Evolutionary conservation across 2,888 invertebrate species (phyloP).

Genomic region (Poecilus cupreus): DNA sequence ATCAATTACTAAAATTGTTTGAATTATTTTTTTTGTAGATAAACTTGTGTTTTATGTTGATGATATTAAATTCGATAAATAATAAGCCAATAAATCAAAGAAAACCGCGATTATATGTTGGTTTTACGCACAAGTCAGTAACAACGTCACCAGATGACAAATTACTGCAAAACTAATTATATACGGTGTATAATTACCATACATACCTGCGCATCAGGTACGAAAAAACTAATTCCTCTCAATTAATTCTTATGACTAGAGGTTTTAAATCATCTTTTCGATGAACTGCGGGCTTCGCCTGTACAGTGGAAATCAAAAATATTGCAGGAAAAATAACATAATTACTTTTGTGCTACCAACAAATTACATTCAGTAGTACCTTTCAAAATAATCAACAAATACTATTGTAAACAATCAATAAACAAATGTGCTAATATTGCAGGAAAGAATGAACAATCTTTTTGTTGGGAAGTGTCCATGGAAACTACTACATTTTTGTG

Average conservation of each 20-base stretch:
- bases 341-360: too few species aligned
- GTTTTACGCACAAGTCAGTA: not conserved
- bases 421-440: too few species aligned
- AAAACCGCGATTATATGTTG: conserved; percentile 5
- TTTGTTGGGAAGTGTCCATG: too few species aligned
- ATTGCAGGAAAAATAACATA: not conserved
- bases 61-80: conserved; percentile 2
- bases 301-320: not conserved
- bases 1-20: too few species aligned
- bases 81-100: not conserved
- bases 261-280: conserved; percentile 35
- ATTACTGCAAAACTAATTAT: conserved; percentile 36
- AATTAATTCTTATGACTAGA: conserved; percentile 46
- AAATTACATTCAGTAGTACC: too few species aligned
- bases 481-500: not conserved
- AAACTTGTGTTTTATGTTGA: too few species aligned
- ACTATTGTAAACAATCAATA: too few species aligned
- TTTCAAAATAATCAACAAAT: too few species aligned
- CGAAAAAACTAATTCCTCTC: conserved; percentile 40
- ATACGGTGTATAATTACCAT: conserved; percentile 25
- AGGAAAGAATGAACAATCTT: not conserved
- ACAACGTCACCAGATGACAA: conserved; percentile 5
- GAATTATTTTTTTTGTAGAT: too few species aligned
- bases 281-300: not conserved
- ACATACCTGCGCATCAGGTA: conserved; percentile 18